A percentile compares a stretch with the other conserved stretches of the same genome.
Conservation (phyloP, 2,888 invertebrate species). For the Eurois occulta region DNA sequence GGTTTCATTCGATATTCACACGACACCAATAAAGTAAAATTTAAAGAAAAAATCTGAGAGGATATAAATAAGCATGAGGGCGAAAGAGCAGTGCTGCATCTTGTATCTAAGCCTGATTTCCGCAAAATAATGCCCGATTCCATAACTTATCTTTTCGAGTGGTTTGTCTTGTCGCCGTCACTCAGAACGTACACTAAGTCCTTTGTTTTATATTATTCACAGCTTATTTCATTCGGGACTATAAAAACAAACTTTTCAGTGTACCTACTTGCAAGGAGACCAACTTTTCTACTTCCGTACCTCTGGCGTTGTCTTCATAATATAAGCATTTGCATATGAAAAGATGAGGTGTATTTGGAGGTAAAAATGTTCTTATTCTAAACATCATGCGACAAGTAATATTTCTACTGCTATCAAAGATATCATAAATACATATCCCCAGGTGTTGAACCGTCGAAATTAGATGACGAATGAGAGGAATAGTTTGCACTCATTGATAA, state of each 20-base stretch:
- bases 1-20: no score
- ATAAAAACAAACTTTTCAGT: slow-evolving; percentile 71
- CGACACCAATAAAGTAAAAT: no score
- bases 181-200: slow-evolving; percentile 3
- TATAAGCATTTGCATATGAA: slow-evolving; percentile 69
- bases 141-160: neutral
- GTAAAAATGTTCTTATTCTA: slow-evolving; percentile 32
- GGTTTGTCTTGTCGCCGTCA: neutral
- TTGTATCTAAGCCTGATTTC: neutral
- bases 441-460: neutral
- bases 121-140: neutral
- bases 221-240: slow-evolving; percentile 68
- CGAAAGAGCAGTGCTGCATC: no score
- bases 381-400: slow-evolving; percentile 40
- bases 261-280: slow-evolving; percentile 55
- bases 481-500: neutral
- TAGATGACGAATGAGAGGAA: neutral
- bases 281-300: slow-evolving; percentile 57
- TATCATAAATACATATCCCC: neutral
- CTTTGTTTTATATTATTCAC: slow-evolving; percentile 66
- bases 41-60: no score
- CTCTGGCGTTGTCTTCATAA: slow-evolving; percentile 47
- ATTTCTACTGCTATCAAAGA: neutral
- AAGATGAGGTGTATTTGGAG: slow-evolving; percentile 59
- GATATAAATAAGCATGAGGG: no score